phyloP scores from a whole-genome alignment of 2,888 invertebrate genomes.

The Ferdinandea cuprea region DNA sequence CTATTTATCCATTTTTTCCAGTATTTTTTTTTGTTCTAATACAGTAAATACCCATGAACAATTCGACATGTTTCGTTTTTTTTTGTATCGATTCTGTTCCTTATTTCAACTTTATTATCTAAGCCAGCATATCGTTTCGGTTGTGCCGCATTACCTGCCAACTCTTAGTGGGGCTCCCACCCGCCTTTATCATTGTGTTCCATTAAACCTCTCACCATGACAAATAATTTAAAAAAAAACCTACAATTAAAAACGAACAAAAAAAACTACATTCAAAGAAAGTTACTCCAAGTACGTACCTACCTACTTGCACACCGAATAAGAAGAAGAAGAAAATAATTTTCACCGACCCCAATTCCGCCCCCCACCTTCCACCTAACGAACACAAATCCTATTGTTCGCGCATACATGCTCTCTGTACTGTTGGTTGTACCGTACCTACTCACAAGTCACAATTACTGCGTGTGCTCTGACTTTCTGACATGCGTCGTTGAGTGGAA shows the following conservation, averaged over 20 bases:
- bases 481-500: slow-evolving; percentile 65
- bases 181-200: slow-evolving; percentile 48
- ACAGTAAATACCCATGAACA: slow-evolving; percentile 34
- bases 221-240: slow-evolving; percentile 53
- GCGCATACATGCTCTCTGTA: slow-evolving; percentile 18
- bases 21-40: background rate
- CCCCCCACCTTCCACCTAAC: slow-evolving; percentile 16
- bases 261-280: slow-evolving; percentile 56
- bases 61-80: slow-evolving; percentile 15
- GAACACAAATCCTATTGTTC: slow-evolving; percentile 58
- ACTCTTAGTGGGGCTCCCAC: background rate
- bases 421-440: slow-evolving; percentile 17
- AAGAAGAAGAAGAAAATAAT: slow-evolving; percentile 55
- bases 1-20: background rate
- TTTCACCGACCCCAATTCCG: slow-evolving; percentile 72
- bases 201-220: slow-evolving; percentile 69
- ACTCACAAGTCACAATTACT: slow-evolving; percentile 45
- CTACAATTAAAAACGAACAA: slow-evolving; percentile 30
- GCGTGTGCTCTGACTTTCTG: slow-evolving; percentile 59
- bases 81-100: slow-evolving; percentile 10
- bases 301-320: slow-evolving; percentile 42
- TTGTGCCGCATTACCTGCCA: slow-evolving; percentile 27
- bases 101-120: slow-evolving; percentile 16
- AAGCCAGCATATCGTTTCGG: background rate
- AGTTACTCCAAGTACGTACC: slow-evolving; percentile 65